Conservation (phyloP, 2,113 vertebrate genomes). For the Phrynosoma blainvillii region DNA sequence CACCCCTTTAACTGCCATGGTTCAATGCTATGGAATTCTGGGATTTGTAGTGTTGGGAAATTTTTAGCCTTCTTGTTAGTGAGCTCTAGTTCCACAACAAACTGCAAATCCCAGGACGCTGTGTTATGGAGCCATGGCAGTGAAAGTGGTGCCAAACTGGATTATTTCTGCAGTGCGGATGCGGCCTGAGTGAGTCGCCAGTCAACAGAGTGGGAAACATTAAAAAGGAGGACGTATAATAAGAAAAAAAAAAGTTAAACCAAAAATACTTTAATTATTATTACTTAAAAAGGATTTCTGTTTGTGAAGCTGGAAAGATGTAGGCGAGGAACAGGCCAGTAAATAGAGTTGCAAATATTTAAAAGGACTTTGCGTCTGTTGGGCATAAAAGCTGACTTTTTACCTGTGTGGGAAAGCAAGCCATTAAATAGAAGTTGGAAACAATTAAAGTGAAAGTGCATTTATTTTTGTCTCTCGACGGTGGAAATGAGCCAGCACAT, state of each 20-base stretch:
- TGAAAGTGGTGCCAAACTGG: too few relatives aligned
- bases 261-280: background rate
- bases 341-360: background rate
- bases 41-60: too few relatives aligned
- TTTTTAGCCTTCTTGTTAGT: too few relatives aligned
- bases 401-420: background rate
- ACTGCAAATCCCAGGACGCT: too few relatives aligned
- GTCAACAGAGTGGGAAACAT: background rate
- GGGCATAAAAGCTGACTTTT: background rate
- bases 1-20: too few relatives aligned
- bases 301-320: background rate
- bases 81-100: too few relatives aligned
- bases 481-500: background rate
- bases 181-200: background rate
- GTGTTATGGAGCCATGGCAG: too few relatives aligned
- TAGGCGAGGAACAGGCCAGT: background rate
- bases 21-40: too few relatives aligned
- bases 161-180: background rate
- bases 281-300: background rate
- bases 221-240: background rate
- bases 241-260: too few relatives aligned
- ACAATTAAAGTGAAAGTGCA: background rate
- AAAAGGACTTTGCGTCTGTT: background rate
- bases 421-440: background rate
- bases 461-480: background rate